Base-by-base conservation (phyloP, 2,888 invertebrate genomes). In the Drosophila neonasuta region DNA sequence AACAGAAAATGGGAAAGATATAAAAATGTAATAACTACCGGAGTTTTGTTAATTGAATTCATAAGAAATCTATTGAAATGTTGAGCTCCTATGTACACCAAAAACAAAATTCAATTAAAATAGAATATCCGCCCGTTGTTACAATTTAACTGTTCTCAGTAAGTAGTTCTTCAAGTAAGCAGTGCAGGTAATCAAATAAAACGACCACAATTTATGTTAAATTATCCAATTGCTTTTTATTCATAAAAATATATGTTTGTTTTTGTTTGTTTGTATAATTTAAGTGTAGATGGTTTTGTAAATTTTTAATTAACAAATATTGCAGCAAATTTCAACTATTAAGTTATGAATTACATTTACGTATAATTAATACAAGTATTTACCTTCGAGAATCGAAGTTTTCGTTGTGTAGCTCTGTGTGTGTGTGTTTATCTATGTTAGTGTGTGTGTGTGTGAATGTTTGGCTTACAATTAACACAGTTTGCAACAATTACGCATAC, bases 271-370 rank as follows among this genome's bases (percentile, higher is more conserved):
- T 69, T 68, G 77, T 77, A 77, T 72, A 74, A 74, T 29, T 68
- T 75, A 76, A 39, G 68, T 73, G 54, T 71, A 73, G 56, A 51
- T 67, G 70, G 70, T 63, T 45, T 59, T 76, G 75, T 74, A 78
- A 52, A 77, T 66, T 68, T 86, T 74, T 72, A 75, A 79, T 84
- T 81, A 84, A 86, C 82, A 86, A 81, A 84, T 84, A 84, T 84
- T 85, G 80, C 86, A 86, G 83, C 80, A 86, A 85, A 77, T 79
- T 86, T 81, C 74, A 79, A 73, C 86, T 83, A 84, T 67, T 77
- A 77, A 69, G 66, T 85, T 85, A 79, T 75, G 68, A 66, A 79
- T 86, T 77, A 68, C 20, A 64, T 64, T 77, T 81, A 78, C 73
- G 80, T 54, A 56, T 67, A 68, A 68, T 68, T 71, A 63, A 73